Evolutionary conservation across 2,888 invertebrate genomes (phyloP), one percentile per base, ranked within the genome.

Genomic region (Nephrotoma guestfalica): DNA sequence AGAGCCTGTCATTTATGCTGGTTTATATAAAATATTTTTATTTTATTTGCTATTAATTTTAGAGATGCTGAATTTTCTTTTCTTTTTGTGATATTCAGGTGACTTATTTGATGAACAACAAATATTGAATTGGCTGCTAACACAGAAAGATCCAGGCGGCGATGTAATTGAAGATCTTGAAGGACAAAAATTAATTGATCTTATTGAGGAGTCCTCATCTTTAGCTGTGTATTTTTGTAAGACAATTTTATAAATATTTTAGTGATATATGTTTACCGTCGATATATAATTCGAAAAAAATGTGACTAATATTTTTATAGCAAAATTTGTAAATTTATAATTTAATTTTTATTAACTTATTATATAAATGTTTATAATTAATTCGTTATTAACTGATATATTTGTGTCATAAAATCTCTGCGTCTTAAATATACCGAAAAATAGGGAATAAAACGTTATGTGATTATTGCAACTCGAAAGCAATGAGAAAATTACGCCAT

Each of bases 141-240:
- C 96, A 57, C 97, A 98, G 92, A 97, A 98, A 91, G 97, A 98
- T 92, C 98, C 98, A 86, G 95, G 96, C 85, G 97, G 97, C 83
- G 97, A 97, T 90, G 94, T 97, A 86, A 98, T 98, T 88, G 97
- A 97, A 92, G 97, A 96, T 88, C 92, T 96, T 18, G 96, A 96
- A 91, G 97, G 97, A 83, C 96, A 95, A 89, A 95, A 95, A 87
- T 92, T 97, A 86, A 91, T 95, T 83, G 93, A 94, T 87, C 91
- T 97, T 87, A 97, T 98, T 88, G 94, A 95, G 89, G 94, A 95
- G 87, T 95, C 96, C 83, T 95, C 95, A 88, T 96, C 97, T 51
- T 92, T 98, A 88, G 97, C 97, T 6, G 96, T 98, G 42, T 97
- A 97, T 91, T 97, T 98, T 92, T 98, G 97, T 98, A 94, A 97